Percentiles rank a stretch among this genome's conserved stretches.
phyloP scores from a whole-genome alignment of 2,797 vertebrate species.

The Anabas testudineus region DNA sequence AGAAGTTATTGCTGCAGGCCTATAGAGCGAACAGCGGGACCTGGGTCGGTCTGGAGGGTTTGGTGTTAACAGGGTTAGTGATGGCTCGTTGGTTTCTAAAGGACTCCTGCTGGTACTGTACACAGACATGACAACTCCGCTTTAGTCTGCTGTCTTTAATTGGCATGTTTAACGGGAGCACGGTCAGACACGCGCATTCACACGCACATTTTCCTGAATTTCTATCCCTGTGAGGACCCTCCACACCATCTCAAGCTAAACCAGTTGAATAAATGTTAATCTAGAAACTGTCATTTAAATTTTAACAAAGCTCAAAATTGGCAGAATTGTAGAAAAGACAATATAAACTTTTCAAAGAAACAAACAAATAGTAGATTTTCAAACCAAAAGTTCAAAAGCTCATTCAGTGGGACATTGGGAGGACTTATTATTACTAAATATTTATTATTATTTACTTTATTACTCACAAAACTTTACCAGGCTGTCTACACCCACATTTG shows the following conservation, averaged over 20 bases:
- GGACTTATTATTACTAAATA: not conserved
- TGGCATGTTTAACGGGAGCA: conserved; percentile 61
- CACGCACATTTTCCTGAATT: conserved; percentile 1
- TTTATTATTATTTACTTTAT: not conserved
- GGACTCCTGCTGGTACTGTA: conserved; percentile 91
- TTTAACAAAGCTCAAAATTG: not conserved
- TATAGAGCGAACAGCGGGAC: conserved; percentile 51
- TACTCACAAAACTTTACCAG: not conserved
- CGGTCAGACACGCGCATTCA: not conserved
- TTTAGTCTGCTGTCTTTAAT: conserved; percentile 69
- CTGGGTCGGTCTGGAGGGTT: conserved; percentile 87
- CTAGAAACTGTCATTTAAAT: not conserved
- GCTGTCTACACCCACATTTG: not conserved
- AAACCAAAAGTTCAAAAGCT: not conserved
- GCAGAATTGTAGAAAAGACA: not conserved
- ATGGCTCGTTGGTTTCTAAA: conserved; percentile 93
- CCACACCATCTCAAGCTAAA: not conserved
- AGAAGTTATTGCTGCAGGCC: conserved; percentile 85
- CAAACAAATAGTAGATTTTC: too few relatives aligned
- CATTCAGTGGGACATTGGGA: not conserved
- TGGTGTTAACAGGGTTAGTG: conserved; percentile 96
- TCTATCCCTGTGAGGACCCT: conserved; percentile 11
- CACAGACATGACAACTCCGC: conserved; percentile 77
- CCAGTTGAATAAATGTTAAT: not conserved
- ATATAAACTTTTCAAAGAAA: too few relatives aligned